Percentiles rank a stretch among this genome's conserved stretches.
Conservation (phyloP, 2,888 invertebrate species). For the Aspidiotus destructor region DNA sequence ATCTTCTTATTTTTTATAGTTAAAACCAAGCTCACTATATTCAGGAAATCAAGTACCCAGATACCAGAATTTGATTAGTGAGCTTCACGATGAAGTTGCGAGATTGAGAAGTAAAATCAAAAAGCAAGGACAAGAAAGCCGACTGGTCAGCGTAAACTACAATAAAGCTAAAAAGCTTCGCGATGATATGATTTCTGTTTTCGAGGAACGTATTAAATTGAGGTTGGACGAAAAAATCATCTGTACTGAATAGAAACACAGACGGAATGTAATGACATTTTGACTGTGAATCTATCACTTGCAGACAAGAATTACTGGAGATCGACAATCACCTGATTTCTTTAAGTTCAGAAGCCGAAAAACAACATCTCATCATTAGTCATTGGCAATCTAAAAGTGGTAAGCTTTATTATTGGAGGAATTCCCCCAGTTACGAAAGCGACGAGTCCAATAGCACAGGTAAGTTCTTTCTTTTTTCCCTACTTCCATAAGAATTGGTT, state of each 20-base stretch:
- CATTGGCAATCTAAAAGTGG: slow-evolving; percentile 82
- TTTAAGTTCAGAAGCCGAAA: slow-evolving; percentile 75
- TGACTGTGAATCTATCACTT: background rate
- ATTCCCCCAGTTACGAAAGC: slow-evolving; percentile 38
- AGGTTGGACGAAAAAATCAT: slow-evolving; percentile 43
- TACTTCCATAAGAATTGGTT: background rate
- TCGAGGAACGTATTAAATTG: slow-evolving; percentile 86
- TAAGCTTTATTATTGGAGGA: slow-evolving; percentile 54
- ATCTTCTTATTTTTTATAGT: background rate
- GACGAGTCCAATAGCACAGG: too few species aligned
- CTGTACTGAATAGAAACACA: background rate
- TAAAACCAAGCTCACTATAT: too few species aligned
- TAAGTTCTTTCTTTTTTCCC: too few species aligned
- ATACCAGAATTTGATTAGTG: slow-evolving; percentile 70
- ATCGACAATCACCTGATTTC: slow-evolving; percentile 81
- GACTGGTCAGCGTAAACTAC: slow-evolving; percentile 14
- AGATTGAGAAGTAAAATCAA: slow-evolving; percentile 48
- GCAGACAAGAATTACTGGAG: slow-evolving; percentile 69
- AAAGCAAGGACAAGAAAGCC: slow-evolving; percentile 15
- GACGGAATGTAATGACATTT: background rate
- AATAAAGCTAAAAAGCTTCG: slow-evolving; percentile 47
- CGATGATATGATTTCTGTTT: slow-evolving; percentile 77
- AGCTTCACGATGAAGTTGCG: slow-evolving; percentile 73
- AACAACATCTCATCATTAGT: slow-evolving; percentile 76
- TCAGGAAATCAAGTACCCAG: slow-evolving; percentile 63